Evolutionary conservation across 2,888 invertebrate species (phyloP), one percentile per base, ranked within the genome.

Genomic region (Chrysotoxum bicinctum): DNA sequence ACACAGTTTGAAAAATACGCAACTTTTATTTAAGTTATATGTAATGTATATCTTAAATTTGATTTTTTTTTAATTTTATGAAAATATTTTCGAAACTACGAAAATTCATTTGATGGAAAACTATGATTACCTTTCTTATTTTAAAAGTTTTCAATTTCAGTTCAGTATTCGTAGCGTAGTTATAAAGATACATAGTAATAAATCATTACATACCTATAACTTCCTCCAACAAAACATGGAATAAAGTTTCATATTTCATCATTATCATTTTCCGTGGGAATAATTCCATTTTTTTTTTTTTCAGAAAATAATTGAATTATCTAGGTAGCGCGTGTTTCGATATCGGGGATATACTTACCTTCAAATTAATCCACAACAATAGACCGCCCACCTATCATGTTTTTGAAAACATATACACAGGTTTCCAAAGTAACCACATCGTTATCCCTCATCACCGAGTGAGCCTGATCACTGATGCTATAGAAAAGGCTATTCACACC

Each of bases 381-480:
- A 62, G 69, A 48, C 69, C 74, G 79, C 74, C 74, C 81, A 81
- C 48, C 69, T 69, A 83, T 83, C 64, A 78, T 74, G 74, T 40
- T 64, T 78, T 83, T 74, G 79, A 43, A 48, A 45, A 56, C 35
- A 30, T 76, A 81, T 66, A 23, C 66, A 77, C 72, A 54, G 82
- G 82, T 77, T 73, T 54, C 82, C 78, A 40, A 40, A 78, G 72
- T 64, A 78, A 78, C 78, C 70, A 64, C 78, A 72, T 78, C n/a
- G 50, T 77, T 69, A 70, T 77, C 70, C 69, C 72, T 60, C 26
- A 52, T 35, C 58, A 43, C 12, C 30, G 16, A 26, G 26, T 21
- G 16, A 26, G 16, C 30, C 43, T 43, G 26, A 12, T 62, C 12
- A 43, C 6, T 26, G 43, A 43, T 62, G n/a, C n/a, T 43, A 43